These are phyloP conservation scores for Mormyrus iriodes DNA, from an alignment of 2,113 vertebrate genomes.

Conservation along the genomic window DNA sequence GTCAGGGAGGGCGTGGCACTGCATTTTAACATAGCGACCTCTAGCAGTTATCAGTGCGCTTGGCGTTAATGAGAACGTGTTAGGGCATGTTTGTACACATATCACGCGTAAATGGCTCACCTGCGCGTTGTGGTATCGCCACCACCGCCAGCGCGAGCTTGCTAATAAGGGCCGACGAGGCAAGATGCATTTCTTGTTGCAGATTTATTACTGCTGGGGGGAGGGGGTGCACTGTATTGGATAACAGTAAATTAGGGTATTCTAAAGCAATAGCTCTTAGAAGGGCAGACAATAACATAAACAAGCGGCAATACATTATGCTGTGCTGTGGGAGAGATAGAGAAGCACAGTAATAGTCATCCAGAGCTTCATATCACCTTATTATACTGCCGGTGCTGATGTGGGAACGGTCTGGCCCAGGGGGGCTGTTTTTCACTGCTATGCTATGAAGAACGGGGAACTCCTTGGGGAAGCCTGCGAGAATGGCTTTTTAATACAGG, in stretches of 20 bases:
- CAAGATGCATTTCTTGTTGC: background rate
- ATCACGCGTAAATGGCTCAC: background rate
- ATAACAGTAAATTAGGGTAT: conserved; percentile 15
- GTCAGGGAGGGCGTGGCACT: background rate
- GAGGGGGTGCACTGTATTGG: background rate
- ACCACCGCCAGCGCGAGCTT: background rate
- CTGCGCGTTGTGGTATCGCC: background rate
- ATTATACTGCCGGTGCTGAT: background rate
- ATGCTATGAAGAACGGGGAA: background rate
- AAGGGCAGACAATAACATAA: conserved; percentile 13
- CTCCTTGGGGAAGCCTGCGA: background rate
- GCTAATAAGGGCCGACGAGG: background rate
- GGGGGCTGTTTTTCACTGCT: background rate
- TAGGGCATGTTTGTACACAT: background rate
- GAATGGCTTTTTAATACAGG: conserved; percentile 9
- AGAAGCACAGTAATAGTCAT: background rate
- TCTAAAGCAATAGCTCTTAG: conserved; percentile 8
- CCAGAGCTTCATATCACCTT: conserved; percentile 7
- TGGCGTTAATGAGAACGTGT: background rate
- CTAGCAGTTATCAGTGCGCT: background rate
- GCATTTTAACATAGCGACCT: background rate
- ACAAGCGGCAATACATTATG: conserved; percentile 18
- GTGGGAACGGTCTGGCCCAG: background rate
- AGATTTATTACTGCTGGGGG: background rate
- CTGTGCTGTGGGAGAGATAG: conserved; percentile 7